These are phyloP conservation scores for Anser cygnoides DNA, from an alignment of 2,113 vertebrate genomes.

Conservation along the genomic window DNA sequence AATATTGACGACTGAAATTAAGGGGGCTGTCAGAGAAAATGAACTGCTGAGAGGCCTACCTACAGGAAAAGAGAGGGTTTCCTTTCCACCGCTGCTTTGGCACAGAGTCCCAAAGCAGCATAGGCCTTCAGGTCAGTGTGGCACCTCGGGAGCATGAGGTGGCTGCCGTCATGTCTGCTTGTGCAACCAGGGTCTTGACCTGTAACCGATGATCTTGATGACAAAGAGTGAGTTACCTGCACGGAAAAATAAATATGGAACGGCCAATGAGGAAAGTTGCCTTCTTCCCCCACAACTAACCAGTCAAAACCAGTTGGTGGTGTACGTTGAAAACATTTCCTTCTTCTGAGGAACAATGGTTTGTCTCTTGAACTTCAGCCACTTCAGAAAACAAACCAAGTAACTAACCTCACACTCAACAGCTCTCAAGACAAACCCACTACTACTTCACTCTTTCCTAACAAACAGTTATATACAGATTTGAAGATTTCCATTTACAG, in stretches of 20 bases:
- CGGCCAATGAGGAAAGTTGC: not conserved
- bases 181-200: not conserved
- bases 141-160: not conserved
- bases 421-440: not conserved
- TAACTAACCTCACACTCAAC: not conserved
- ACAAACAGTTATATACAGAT: not conserved
- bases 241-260: not conserved
- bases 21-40: not conserved
- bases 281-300: not conserved
- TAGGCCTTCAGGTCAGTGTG: not conserved
- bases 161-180: not conserved
- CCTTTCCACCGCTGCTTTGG: not conserved
- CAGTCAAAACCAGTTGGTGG: accelerated
- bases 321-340: accelerated
- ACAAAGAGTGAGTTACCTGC: not conserved
- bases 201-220: not conserved
- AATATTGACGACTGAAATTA: not conserved
- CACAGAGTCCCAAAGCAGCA: not conserved
- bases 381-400: not conserved
- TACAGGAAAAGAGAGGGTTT: not conserved
- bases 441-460: not conserved
- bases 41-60: not conserved
- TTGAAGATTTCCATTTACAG: accelerated
- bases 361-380: not conserved
- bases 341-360: not conserved